Conservation (phyloP, 2,888 invertebrate species). For the Cheilosia vernalis region DNA sequence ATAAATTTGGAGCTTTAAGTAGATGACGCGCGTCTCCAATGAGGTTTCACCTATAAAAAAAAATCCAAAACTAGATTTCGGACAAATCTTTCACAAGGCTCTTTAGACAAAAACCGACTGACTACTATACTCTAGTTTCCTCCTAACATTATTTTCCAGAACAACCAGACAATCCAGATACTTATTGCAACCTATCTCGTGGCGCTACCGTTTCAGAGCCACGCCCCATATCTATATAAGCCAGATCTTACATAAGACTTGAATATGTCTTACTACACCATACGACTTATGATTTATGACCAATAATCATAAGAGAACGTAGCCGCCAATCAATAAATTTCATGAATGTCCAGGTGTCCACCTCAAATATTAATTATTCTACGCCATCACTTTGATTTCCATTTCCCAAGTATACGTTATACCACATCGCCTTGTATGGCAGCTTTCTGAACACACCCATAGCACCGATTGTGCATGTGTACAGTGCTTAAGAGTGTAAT, state of each 20-base stretch:
- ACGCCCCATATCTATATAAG: background rate
- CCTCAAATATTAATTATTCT: constrained; percentile 62
- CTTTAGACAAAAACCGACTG: too few species aligned
- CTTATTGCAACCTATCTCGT: background rate
- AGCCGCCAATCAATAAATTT: constrained; percentile 66
- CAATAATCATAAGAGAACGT: constrained; percentile 53
- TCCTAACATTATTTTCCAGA: background rate
- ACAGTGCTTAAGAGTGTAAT: constrained; percentile 51
- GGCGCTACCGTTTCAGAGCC: constrained; percentile 31
- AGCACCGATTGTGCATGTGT: background rate
- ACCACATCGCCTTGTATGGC: constrained; percentile 15
- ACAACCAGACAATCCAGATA: background rate
- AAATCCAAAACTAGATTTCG: too few species aligned
- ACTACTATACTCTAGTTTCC: too few species aligned
- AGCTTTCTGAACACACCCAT: constrained; percentile 33
- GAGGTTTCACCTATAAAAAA: too few species aligned
- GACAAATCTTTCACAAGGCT: too few species aligned
- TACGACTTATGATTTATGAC: constrained; percentile 50
- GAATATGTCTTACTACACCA: constrained; percentile 18
- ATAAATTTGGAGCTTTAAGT: too few species aligned
- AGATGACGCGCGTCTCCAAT: too few species aligned
- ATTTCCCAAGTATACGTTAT: constrained; percentile 8
- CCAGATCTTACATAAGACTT: constrained; percentile 26
- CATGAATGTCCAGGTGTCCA: constrained; percentile 34
- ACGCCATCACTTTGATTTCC: constrained; percentile 31